Percentiles rank a stretch among this genome's conserved stretches.
phyloP scores from a whole-genome alignment of 2,113 vertebrate genomes.

The Coreoperca whiteheadi region DNA sequence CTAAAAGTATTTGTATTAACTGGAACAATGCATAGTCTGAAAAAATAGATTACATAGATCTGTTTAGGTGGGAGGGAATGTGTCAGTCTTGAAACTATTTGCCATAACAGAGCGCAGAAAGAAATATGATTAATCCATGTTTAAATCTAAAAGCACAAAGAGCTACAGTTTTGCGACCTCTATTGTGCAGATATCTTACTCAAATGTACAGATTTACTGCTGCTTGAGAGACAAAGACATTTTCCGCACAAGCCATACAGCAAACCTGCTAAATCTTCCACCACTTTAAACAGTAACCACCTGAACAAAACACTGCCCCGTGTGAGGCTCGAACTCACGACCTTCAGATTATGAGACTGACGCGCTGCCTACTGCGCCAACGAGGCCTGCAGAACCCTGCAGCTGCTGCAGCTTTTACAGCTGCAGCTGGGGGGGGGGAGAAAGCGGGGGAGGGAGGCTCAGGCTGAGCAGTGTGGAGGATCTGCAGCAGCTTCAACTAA shows the following conservation, averaged over 20 bases:
- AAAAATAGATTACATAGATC: background rate
- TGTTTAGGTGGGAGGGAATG: background rate
- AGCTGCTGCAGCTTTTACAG: constrained; percentile 22
- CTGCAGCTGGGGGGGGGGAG: background rate
- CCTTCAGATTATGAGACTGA: constrained; percentile 84
- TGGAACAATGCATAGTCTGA: background rate
- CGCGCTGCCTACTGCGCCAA: constrained; percentile 80
- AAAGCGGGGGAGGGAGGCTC: background rate
- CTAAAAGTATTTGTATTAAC: no score
- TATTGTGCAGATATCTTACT: background rate
- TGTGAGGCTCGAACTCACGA: constrained; percentile 83
- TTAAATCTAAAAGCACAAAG: background rate
- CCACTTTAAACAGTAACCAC: background rate
- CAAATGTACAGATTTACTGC: no score
- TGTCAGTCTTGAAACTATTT: background rate
- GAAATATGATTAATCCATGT: background rate
- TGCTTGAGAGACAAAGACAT: background rate
- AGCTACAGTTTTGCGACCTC: no score
- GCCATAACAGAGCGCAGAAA: background rate
- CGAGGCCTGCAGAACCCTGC: accelerated
- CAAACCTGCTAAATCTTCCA: background rate
- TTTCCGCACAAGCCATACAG: background rate
- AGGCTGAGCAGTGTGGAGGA: background rate
- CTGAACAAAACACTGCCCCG: constrained; percentile 56
- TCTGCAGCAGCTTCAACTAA: background rate